Evolutionary conservation across 2,888 invertebrate species (phyloP).

Genomic region (Callyntrura guangdongensis): DNA sequence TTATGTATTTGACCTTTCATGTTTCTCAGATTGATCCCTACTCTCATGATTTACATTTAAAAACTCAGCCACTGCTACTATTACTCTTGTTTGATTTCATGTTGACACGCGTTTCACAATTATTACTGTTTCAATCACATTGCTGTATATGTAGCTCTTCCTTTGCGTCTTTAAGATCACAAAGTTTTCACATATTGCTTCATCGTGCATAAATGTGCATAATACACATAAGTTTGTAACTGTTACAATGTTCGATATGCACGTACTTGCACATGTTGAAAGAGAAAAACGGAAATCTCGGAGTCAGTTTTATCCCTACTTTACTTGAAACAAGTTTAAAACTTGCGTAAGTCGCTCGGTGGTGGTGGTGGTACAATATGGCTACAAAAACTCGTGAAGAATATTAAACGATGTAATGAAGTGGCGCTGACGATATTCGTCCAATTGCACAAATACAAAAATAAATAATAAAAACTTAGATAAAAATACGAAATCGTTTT

Average conservation of each 20-base stretch:
- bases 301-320: constrained; percentile 61
- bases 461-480: too few relatives aligned
- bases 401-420: background rate
- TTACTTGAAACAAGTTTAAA: constrained; percentile 32
- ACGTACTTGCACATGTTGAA: background rate
- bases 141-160: constrained; percentile 42
- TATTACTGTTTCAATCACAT: constrained; percentile 65
- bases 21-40: constrained; percentile 71
- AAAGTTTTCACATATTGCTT: constrained; percentile 46
- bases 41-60: background rate
- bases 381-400: constrained; percentile 1
- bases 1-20: constrained; percentile 80
- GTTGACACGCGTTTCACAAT: constrained; percentile 66
- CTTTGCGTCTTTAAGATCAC: constrained; percentile 1
- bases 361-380: constrained; percentile 18
- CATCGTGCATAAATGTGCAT: constrained; percentile 66
- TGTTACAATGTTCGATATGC: background rate
- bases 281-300: constrained; percentile 30
- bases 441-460: too few relatives aligned
- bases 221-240: background rate
- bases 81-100: constrained; percentile 54
- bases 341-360: background rate
- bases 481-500: too few relatives aligned
- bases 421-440: background rate
- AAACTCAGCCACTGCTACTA: background rate